These are phyloP conservation scores for Hermaeophaga mercurialis DNA, from an alignment of 2,888 invertebrate genomes.

Conservation along the genomic window DNA sequence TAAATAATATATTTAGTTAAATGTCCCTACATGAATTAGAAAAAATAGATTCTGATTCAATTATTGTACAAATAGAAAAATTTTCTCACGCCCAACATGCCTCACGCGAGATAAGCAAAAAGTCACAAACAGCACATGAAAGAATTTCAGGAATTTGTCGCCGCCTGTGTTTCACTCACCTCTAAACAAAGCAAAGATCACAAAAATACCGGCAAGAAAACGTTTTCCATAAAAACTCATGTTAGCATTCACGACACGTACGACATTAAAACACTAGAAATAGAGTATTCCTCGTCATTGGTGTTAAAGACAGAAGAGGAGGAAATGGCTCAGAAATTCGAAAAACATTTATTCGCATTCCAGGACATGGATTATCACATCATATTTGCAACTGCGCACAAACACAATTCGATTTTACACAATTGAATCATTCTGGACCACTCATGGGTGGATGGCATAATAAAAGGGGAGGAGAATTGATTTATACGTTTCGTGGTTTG, in stretches of 20 bases:
- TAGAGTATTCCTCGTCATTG: conserved; percentile 19
- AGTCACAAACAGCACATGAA: conserved; percentile 1
- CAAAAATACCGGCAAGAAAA: conserved; percentile 21
- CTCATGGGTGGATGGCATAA: conserved; percentile 17
- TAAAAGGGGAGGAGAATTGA: conserved; percentile 22
- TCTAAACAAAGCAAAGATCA: conserved; percentile 23
- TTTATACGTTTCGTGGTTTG: conserved; percentile 19
- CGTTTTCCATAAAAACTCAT: conserved; percentile 24
- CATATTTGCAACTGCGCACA: conserved; percentile 28
- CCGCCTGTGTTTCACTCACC: conserved; percentile 20
- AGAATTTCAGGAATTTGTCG: conserved; percentile 17
- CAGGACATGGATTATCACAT: conserved; percentile 25
- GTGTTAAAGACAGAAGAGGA: conserved; percentile 23
- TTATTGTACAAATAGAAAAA: too few relatives aligned
- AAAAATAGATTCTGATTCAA: too few relatives aligned
- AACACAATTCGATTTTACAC: conserved; percentile 25
- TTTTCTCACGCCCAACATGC: conserved; percentile 1
- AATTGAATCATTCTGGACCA: conserved; percentile 20
- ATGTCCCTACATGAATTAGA: too few relatives aligned
- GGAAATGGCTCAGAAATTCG: conserved; percentile 18
- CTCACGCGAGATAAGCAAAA: background rate
- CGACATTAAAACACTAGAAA: conserved; percentile 22
- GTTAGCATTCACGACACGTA: conserved; percentile 21
- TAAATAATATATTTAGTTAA: too few relatives aligned
- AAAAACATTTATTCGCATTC: conserved; percentile 28